phyloP scores from a whole-genome alignment of 2,797 vertebrate species.

The Agapornis canus region DNA sequence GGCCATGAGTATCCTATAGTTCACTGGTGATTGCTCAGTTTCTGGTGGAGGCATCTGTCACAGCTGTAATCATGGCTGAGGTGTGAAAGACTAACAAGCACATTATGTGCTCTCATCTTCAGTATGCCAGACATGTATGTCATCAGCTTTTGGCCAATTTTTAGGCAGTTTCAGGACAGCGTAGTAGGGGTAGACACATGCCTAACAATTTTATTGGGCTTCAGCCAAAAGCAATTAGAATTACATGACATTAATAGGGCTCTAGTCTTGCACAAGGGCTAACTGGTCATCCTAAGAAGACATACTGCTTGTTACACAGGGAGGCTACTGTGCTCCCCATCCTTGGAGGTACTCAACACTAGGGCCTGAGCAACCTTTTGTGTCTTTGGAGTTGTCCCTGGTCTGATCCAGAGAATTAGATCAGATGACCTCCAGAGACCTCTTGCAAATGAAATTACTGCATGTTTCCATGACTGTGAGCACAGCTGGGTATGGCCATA shows the following conservation, averaged over 20 bases:
- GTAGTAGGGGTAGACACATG: neutral
- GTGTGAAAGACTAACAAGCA: neutral
- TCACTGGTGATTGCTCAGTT: neutral
- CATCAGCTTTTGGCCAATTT: neutral
- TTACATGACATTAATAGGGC: neutral
- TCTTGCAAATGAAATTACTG: neutral
- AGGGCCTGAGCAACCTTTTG: rapidly evolving
- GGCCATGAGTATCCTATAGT: rapidly evolving
- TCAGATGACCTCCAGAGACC: neutral
- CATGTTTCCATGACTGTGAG: neutral
- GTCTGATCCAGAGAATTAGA: neutral
- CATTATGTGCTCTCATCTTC: neutral
- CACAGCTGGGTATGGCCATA: rapidly evolving
- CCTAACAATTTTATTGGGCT: neutral
- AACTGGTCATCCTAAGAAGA: neutral
- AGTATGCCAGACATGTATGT: neutral
- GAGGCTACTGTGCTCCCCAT: rapidly evolving
- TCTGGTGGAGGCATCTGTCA: neutral
- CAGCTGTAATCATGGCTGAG: neutral
- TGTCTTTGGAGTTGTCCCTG: neutral
- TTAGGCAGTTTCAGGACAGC: neutral
- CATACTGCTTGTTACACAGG: rapidly evolving
- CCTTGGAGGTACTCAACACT: neutral
- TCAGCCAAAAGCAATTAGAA: neutral
- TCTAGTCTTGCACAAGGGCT: neutral